These are phyloP conservation scores for Pristionchus fissidentatus DNA, from an alignment of 2,888 invertebrate species.

Conservation along the genomic window DNA sequence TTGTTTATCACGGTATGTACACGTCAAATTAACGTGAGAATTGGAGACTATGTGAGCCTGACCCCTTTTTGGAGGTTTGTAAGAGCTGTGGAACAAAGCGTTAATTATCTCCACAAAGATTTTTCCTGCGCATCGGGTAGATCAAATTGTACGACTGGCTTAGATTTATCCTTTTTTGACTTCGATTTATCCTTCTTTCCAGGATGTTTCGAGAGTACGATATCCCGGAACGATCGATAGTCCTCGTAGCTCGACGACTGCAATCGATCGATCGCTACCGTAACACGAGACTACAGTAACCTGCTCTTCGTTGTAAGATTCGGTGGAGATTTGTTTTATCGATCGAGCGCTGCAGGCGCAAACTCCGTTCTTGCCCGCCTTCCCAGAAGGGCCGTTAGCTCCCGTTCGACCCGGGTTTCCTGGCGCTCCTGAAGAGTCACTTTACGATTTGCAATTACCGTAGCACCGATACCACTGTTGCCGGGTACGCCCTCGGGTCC, in stretches of 20 bases:
- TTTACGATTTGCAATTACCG: neutral
- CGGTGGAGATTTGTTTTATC: constrained; percentile 18
- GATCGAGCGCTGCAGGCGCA: constrained; percentile 19
- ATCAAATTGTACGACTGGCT: neutral
- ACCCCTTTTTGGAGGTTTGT: too few relatives aligned
- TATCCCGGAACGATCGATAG: constrained; percentile 11
- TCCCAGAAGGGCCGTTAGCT: neutral
- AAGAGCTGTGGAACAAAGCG: too few relatives aligned
- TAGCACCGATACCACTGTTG: neutral
- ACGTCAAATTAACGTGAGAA: too few relatives aligned
- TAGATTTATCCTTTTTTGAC: neutral
- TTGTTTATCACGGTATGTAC: too few relatives aligned
- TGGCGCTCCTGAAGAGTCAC: neutral
- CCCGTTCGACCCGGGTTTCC: constrained; percentile 9
- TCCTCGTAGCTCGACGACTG: neutral
- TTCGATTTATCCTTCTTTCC: neutral
- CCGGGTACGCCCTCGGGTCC: constrained; percentile 17
- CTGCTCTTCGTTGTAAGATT: neutral
- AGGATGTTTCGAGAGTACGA: neutral
- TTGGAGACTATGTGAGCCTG: too few relatives aligned
- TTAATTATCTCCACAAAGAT: too few relatives aligned
- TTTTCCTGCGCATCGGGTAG: neutral
- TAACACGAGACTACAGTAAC: neutral
- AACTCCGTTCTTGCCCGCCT: neutral
- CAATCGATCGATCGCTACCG: neutral